A percentile compares a stretch with the other conserved stretches of the same genome.
Evolutionary conservation across 2,888 invertebrate genomes (phyloP).

Genomic region (Metacarcinus magister): DNA sequence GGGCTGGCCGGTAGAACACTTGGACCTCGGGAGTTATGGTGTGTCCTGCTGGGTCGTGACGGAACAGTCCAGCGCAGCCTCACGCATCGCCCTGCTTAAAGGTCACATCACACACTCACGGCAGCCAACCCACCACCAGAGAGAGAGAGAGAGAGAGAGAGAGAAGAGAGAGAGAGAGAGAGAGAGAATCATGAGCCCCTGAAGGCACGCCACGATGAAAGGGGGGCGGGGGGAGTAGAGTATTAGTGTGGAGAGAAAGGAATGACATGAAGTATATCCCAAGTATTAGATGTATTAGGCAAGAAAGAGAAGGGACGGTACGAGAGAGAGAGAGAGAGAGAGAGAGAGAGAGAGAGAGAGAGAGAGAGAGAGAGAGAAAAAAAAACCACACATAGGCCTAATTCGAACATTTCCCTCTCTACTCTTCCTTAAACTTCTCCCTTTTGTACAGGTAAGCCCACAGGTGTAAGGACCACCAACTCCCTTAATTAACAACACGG

Average conservation of each 20-base stretch:
- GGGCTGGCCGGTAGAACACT: neutral
- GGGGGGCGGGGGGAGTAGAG: neutral
- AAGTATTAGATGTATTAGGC: neutral
- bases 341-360: too few species aligned
- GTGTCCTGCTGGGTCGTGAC: neutral
- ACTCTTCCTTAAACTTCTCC: too few species aligned
- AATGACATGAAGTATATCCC: neutral
- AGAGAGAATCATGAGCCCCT: neutral
- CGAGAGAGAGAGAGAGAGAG: too few species aligned
- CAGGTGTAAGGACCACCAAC: too few species aligned
- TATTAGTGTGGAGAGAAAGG: neutral
- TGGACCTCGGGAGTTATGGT: neutral
- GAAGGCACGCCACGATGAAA: neutral
- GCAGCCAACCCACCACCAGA: neutral
- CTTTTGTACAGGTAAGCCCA: too few species aligned
- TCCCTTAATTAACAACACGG: too few species aligned
- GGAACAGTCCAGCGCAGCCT: neutral
- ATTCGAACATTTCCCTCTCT: too few species aligned
- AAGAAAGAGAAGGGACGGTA: too few species aligned
- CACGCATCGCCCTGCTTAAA: conserved; percentile 17
- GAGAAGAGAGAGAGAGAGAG: neutral
- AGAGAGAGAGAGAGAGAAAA: too few species aligned
- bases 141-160: neutral
- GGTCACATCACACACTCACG: neutral
- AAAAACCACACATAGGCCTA: too few species aligned